A percentile compares a stretch with the other conserved stretches of the same genome.
Conservation (phyloP, 2,797 vertebrate genomes). For the Sebastes reedi region DNA sequence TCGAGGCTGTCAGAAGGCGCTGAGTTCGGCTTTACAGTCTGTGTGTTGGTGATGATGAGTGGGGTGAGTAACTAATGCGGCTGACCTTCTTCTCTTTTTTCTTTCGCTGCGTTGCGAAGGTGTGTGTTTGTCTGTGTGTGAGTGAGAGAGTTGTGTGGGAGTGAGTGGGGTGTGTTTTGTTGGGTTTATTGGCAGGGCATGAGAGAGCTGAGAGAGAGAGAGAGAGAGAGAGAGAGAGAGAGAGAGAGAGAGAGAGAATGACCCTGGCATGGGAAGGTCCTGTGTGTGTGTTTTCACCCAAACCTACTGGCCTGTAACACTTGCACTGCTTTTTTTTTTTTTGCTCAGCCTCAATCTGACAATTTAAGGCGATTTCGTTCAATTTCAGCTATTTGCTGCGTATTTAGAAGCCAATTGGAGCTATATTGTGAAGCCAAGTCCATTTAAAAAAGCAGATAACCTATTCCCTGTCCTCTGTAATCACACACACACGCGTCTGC, state of each 20-base stretch:
- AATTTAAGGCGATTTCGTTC: background rate
- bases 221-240: background rate
- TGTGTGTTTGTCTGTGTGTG: conserved; percentile 57
- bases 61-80: conserved; percentile 69
- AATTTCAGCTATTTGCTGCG: background rate
- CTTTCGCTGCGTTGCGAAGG: conserved; percentile 45
- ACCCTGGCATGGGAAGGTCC: conserved; percentile 32
- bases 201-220: conserved; percentile 10
- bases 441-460: background rate
- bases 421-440: background rate
- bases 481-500: background rate
- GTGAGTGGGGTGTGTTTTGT: conserved; percentile 57
- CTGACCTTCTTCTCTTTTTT: conserved; percentile 23
- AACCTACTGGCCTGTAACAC: background rate
- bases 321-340: background rate
- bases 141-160: conserved; percentile 37
- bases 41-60: conserved; percentile 70
- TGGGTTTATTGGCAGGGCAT: conserved; percentile 49
- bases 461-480: background rate
- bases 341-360: background rate
- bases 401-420: background rate
- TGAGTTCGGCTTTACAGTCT: conserved; percentile 47
- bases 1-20: conserved; percentile 51
- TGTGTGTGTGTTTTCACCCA: conserved; percentile 13
- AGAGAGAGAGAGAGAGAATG: conserved; percentile 13